phyloP scores from a whole-genome alignment of 2,797 vertebrate species.

The Danio kyathit region DNA sequence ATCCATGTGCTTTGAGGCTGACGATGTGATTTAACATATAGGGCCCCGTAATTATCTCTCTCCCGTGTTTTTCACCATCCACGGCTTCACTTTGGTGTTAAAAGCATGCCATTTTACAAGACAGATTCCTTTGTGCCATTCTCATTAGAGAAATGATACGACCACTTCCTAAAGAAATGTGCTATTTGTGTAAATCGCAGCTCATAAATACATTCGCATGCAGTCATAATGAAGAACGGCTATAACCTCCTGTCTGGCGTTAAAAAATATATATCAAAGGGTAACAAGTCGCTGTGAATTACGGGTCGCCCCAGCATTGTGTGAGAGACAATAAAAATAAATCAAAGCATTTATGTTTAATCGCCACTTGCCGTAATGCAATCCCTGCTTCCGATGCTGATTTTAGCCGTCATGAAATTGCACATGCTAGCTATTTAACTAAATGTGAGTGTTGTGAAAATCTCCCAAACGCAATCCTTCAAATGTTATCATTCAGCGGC shows the following conservation, averaged over 20 bases:
- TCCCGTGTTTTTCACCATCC: not conserved
- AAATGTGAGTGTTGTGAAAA: slow-evolving; percentile 47
- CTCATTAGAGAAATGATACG: slow-evolving; percentile 64
- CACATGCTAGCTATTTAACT: not conserved
- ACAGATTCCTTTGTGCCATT: slow-evolving; percentile 60
- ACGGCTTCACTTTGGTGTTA: slow-evolving; percentile 46
- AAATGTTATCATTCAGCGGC: slow-evolving; percentile 54
- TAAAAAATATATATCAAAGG: slow-evolving; percentile 49
- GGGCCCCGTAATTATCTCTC: slow-evolving; percentile 20
- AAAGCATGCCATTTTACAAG: slow-evolving; percentile 64
- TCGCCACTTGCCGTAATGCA: slow-evolving; percentile 57
- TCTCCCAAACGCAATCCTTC: not conserved
- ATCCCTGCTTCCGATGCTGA: slow-evolving; percentile 40
- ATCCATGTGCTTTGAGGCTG: slow-evolving; percentile 6
- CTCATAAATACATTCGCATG: slow-evolving; percentile 66
- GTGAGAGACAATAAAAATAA: slow-evolving; percentile 79
- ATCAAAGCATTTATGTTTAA: slow-evolving; percentile 70
- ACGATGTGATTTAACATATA: slow-evolving; percentile 21
- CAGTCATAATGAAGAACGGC: slow-evolving; percentile 34
- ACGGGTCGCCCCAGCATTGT: slow-evolving; percentile 79
- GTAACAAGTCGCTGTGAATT: slow-evolving; percentile 59
- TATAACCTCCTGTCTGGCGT: slow-evolving; percentile 48
- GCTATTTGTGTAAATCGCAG: slow-evolving; percentile 59
- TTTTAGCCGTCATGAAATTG: slow-evolving; percentile 55
- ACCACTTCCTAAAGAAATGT: slow-evolving; percentile 64